Percentiles rank a stretch among this genome's conserved stretches.
These are phyloP conservation scores for Atta texana DNA, from an alignment of 1,140 invertebrate species.

Conservation along the genomic window DNA sequence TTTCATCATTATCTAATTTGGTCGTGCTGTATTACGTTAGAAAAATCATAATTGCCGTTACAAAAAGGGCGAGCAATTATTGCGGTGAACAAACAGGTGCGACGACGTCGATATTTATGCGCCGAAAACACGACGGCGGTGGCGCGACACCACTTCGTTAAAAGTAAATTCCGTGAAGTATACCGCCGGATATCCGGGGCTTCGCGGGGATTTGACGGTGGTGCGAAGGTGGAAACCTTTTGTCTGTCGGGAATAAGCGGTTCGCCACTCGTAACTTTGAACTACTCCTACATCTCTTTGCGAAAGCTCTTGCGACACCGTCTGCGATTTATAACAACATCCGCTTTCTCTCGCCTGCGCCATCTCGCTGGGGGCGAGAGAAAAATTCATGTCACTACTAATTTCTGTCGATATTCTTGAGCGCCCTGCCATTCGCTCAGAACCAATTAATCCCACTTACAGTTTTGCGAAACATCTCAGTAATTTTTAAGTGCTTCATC, in stretches of 20 bases:
- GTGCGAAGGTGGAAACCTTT: conserved; percentile 62
- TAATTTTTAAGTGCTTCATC: conserved; percentile 40
- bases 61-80: not conserved
- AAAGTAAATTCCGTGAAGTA: conserved; percentile 84
- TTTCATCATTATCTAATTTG: conserved; percentile 7
- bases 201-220: conserved; percentile 80
- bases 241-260: conserved; percentile 61
- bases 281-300: conserved; percentile 61
- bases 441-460: conserved; percentile 21
- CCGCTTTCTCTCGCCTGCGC: conserved; percentile 5
- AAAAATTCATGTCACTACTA: conserved; percentile 15
- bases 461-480: not conserved
- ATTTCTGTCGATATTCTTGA: conserved; percentile 46
- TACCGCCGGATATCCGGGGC: conserved; percentile 81
- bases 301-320: conserved; percentile 60
- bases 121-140: conserved; percentile 58
- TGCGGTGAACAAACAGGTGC: conserved; percentile 12
- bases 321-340: conserved; percentile 63
- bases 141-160: conserved; percentile 81
- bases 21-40: not conserved
- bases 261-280: conserved; percentile 63
- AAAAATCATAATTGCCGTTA: not conserved
- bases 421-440: not conserved
- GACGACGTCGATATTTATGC: not conserved
- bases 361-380: not conserved